phyloP scores from a whole-genome alignment of 2,888 invertebrate genomes.

The Eutolmus rufibarbis region DNA sequence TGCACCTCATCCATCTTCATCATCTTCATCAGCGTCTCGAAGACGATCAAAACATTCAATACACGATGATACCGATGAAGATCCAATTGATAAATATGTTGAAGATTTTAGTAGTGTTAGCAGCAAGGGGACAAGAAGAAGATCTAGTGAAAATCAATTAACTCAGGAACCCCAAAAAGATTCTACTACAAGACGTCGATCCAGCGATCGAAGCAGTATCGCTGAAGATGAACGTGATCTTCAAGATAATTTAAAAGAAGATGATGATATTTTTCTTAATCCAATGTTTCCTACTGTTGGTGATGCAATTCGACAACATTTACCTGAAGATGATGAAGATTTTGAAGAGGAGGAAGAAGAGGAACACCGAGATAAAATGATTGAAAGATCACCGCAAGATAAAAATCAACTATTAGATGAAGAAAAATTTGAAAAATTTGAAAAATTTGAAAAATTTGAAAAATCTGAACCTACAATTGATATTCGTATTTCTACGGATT shows the following conservation, averaged over 20 bases:
- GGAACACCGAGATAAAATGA: neutral
- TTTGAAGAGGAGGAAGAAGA: neutral
- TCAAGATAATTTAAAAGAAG: neutral
- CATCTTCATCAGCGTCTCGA: neutral
- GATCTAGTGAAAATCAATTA: slow-evolving; percentile 37
- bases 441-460: neutral
- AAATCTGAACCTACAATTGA: slow-evolving; percentile 46
- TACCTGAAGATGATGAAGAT: slow-evolving; percentile 42
- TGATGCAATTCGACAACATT: slow-evolving; percentile 50
- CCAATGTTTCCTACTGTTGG: slow-evolving; percentile 52
- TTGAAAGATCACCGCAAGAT: neutral
- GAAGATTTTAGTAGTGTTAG: slow-evolving; percentile 39
- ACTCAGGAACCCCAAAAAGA: neutral
- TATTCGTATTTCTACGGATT: neutral
- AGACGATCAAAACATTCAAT: neutral
- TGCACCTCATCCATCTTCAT: neutral
- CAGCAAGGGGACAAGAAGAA: neutral
- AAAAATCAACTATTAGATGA: neutral
- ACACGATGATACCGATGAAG: slow-evolving; percentile 16
- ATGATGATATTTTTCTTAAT: slow-evolving; percentile 49
- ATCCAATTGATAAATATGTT: slow-evolving; percentile 37
- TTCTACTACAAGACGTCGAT: neutral
- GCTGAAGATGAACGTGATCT: neutral
- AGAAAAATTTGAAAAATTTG: neutral
- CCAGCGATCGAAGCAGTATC: neutral